Conservation (phyloP, 2,113 vertebrate genomes). For the Ophiodon elongatus region DNA sequence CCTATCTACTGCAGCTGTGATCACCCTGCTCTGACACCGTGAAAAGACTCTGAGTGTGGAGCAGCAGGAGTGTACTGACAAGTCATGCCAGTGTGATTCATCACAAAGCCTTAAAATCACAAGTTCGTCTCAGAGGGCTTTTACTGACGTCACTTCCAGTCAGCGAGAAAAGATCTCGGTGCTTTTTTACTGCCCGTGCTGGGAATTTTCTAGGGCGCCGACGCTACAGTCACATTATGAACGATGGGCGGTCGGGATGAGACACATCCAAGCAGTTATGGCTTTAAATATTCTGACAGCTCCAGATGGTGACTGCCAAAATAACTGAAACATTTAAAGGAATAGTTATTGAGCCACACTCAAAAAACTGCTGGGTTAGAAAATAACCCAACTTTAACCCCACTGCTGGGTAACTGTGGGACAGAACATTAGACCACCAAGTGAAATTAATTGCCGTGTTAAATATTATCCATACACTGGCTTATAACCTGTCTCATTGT, state of each 20-base stretch:
- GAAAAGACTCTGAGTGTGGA: constrained; percentile 22
- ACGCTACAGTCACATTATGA: constrained; percentile 7
- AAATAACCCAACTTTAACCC: background rate
- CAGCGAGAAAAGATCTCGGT: constrained; percentile 18
- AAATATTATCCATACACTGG: background rate
- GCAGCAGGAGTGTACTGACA: constrained; percentile 28
- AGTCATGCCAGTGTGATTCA: constrained; percentile 50
- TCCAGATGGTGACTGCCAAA: constrained; percentile 28
- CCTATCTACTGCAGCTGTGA: constrained; percentile 31
- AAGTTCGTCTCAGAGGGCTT: constrained; percentile 56
- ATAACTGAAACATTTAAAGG: constrained; percentile 5
- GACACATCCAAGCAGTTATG: constrained; percentile 2
- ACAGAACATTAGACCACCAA: background rate
- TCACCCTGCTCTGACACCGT: constrained; percentile 32
- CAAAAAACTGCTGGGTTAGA: background rate
- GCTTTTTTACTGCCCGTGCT: constrained; percentile 43
- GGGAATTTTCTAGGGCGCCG: constrained; percentile 34
- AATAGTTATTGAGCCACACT: background rate
- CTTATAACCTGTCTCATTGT: background rate
- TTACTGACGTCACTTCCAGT: constrained; percentile 60
- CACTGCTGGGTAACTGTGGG: background rate
- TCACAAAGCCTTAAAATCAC: constrained; percentile 58
- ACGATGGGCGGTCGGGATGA: constrained; percentile 1
- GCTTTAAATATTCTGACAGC: background rate
- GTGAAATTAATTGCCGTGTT: background rate